Evolutionary conservation across 2,888 invertebrate species (phyloP), one percentile per base, ranked within the genome.

Genomic region (Cosmia trapezina): DNA sequence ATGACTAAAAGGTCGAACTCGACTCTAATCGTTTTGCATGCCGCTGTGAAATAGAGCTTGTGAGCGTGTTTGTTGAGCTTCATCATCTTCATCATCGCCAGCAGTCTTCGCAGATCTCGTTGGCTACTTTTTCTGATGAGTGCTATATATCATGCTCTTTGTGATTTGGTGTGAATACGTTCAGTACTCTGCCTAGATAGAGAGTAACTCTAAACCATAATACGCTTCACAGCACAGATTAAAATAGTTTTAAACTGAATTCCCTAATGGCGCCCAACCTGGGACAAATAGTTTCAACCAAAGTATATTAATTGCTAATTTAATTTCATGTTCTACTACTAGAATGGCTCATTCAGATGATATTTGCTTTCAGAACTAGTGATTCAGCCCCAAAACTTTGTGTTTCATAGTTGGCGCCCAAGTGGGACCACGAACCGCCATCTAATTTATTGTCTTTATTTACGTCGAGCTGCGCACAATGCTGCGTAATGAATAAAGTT

Each of bases 401-500:
- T 54, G 65, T 73, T 83, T 69, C 56, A 12, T 59, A 64, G 57
- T 70, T 78, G 79, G 83, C 80, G 76, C 83, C 83, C 76, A 75
- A 70, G 71, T 65, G 76, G 78, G 84, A 70, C 83, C 59, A 62
- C 67, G 64, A 49, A 71, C 73, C 68, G 60, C 63, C 49, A 71
- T 62, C 53, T 76, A 78, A 78, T 76, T 83, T 73, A 73, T 71
- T 57, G 77, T 80, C 57, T 85, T 74, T 77, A 86, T 78, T 78
- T 81, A 79, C 74, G 61, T 17, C 45, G 70, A 68, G 71, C 59
- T 76, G 68, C 68, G 68, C 73, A 66, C 64, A 64, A 64, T 14
- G 53, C 51, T 74, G 82, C 69, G 64, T 84, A 86, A 84, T 86
- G 75, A 86, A 84, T 79, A 84, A 84, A 84, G 86, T 84, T 84